These are phyloP conservation scores for Cheilosia scutellata DNA, from an alignment of 2,888 invertebrate species.

Conservation along the genomic window DNA sequence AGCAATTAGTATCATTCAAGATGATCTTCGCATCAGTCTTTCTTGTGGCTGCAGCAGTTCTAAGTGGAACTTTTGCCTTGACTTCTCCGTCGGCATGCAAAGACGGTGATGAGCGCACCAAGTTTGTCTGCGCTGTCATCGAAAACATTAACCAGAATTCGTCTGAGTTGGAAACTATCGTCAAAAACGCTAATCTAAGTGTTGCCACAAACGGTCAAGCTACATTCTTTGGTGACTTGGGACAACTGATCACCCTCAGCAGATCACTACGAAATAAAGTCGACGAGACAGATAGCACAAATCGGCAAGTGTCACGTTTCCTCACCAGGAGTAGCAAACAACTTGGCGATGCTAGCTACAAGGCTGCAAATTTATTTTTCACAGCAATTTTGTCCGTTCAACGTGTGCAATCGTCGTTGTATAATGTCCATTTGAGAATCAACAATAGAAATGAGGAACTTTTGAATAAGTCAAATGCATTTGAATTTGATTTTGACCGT, in stretches of 20 bases:
- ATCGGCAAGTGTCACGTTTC: background rate
- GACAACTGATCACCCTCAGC: background rate
- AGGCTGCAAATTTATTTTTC: background rate
- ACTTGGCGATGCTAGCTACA: background rate
- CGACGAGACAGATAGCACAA: background rate
- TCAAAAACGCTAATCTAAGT: background rate
- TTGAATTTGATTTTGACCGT: background rate
- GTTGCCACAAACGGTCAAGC: conserved; percentile 8
- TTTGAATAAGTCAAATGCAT: background rate
- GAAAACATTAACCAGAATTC: background rate
- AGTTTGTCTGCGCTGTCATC: conserved; percentile 20
- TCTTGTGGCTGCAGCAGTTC: background rate
- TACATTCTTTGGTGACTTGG: background rate
- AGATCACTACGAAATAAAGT: background rate
- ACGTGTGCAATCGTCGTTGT: background rate
- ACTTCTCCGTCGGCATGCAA: conserved; percentile 4
- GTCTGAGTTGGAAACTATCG: background rate
- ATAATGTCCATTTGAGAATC: background rate
- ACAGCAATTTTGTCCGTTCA: background rate
- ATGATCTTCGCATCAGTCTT: conserved; percentile 12
- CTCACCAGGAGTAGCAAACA: background rate
- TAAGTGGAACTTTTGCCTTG: conserved; percentile 11
- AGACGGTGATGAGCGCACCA: background rate
- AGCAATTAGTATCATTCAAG: conserved; percentile 1
- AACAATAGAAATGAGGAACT: background rate